phyloP scores from a whole-genome alignment of 2,113 vertebrate genomes.

The Pandion haliaetus region DNA sequence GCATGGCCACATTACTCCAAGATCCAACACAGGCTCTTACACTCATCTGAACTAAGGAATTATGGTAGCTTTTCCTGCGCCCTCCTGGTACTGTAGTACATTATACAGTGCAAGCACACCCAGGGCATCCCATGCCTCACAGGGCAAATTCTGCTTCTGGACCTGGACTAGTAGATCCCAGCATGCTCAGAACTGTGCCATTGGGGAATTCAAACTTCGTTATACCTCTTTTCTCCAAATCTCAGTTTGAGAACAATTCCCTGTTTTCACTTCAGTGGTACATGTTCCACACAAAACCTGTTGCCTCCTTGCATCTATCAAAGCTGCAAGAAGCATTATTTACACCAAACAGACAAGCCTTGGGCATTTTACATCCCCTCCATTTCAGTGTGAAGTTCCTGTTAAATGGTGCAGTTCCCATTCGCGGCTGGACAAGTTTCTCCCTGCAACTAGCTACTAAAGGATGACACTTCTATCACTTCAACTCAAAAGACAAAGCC shows the following conservation, averaged over 20 bases:
- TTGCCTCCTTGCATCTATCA: not conserved
- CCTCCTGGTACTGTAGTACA: not conserved
- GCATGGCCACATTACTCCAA: rapidly evolving
- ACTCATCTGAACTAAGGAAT: not conserved
- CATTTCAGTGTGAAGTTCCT: not conserved
- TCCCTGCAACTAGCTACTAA: not conserved
- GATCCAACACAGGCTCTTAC: not conserved
- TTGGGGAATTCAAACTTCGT: not conserved
- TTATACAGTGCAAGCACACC: not conserved
- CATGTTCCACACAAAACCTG: not conserved
- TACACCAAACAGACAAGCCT: not conserved
- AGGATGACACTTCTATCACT: not conserved
- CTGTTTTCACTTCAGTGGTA: not conserved
- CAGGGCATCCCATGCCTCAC: not conserved
- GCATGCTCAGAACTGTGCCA: not conserved
- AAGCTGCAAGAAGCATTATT: not conserved
- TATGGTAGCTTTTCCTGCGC: not conserved
- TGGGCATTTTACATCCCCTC: not conserved
- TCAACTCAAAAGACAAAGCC: not conserved
- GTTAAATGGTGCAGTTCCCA: not conserved
- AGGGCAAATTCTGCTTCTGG: not conserved
- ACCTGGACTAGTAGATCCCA: not conserved
- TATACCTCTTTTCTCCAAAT: not conserved
- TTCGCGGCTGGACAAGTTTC: not conserved
- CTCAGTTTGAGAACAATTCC: not conserved